These are phyloP conservation scores for Ommatoiulus sabulosus DNA, from an alignment of 2,888 invertebrate genomes.

Conservation along the genomic window DNA sequence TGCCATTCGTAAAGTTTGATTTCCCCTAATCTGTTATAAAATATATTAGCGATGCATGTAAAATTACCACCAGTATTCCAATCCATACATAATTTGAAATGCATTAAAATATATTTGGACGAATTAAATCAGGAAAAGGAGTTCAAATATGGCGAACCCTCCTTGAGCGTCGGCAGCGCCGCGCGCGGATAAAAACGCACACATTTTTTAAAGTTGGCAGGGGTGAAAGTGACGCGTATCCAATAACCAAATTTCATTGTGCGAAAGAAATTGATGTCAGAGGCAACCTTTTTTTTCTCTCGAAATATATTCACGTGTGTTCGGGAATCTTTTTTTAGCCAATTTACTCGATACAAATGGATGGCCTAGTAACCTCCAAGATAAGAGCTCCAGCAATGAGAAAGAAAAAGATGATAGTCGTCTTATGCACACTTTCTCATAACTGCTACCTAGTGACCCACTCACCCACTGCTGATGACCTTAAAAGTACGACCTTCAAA, in stretches of 20 bases:
- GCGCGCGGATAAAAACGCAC: too few relatives aligned
- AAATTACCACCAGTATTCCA: too few relatives aligned
- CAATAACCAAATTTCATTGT: constrained; percentile 18
- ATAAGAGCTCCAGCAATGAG: not conserved
- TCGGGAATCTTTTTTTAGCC: not conserved
- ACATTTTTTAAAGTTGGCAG: too few relatives aligned
- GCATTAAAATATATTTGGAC: too few relatives aligned
- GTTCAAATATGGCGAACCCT: too few relatives aligned
- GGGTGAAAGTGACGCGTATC: not conserved
- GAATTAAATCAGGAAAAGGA: too few relatives aligned
- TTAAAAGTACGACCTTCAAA: constrained; percentile 5
- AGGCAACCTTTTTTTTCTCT: not conserved
- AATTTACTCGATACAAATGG: constrained; percentile 19
- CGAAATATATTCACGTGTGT: not conserved
- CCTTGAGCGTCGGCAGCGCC: too few relatives aligned
- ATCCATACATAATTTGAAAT: too few relatives aligned
- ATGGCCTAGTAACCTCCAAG: constrained; percentile 6
- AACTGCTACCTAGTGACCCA: constrained; percentile 19
- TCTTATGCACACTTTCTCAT: constrained; percentile 19
- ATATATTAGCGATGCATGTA: too few relatives aligned
- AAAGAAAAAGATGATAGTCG: not conserved
- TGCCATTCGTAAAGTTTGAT: too few relatives aligned
- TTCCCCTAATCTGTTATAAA: too few relatives aligned
- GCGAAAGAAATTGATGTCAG: constrained; percentile 1
- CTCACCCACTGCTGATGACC: constrained; percentile 4